phyloP scores from a whole-genome alignment of 2,113 vertebrate genomes.

The Falco punctatus region DNA sequence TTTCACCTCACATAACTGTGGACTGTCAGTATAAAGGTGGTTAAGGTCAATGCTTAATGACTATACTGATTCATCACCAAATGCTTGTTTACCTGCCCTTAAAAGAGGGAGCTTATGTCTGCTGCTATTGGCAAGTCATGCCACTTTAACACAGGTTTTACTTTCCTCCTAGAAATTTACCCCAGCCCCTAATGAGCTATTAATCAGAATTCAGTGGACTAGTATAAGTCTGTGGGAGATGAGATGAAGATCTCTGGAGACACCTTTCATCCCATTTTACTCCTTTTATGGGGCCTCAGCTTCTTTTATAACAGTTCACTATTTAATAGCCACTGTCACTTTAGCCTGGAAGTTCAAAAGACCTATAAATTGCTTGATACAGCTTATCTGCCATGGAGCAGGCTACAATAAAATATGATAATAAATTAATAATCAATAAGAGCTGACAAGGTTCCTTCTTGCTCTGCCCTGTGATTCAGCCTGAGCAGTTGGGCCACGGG shows the following conservation, averaged over 20 bases:
- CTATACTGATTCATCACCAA: neutral
- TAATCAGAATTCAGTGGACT: constrained; percentile 4
- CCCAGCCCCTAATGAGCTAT: neutral
- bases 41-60: neutral
- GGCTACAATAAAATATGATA: constrained; percentile 40
- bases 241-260: constrained; percentile 37
- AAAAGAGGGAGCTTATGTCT: neutral
- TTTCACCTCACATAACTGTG: neutral
- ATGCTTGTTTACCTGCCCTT: neutral
- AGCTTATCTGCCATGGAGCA: constrained; percentile 27
- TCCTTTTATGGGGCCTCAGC: constrained; percentile 37
- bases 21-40: neutral
- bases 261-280: constrained; percentile 36
- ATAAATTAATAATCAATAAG: constrained; percentile 58
- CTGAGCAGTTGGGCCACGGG: neutral
- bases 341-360: constrained; percentile 54
- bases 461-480: neutral
- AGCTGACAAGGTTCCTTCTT: constrained; percentile 20
- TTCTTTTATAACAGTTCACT: constrained; percentile 29
- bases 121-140: neutral
- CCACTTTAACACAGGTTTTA: neutral
- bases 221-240: neutral
- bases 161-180: neutral
- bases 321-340: constrained; percentile 42
- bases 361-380: constrained; percentile 49